Percentiles rank a stretch among this genome's conserved stretches.
phyloP scores from a whole-genome alignment of 53 echinoderm and acorn worm genomes.

The Luidia sarsii region DNA sequence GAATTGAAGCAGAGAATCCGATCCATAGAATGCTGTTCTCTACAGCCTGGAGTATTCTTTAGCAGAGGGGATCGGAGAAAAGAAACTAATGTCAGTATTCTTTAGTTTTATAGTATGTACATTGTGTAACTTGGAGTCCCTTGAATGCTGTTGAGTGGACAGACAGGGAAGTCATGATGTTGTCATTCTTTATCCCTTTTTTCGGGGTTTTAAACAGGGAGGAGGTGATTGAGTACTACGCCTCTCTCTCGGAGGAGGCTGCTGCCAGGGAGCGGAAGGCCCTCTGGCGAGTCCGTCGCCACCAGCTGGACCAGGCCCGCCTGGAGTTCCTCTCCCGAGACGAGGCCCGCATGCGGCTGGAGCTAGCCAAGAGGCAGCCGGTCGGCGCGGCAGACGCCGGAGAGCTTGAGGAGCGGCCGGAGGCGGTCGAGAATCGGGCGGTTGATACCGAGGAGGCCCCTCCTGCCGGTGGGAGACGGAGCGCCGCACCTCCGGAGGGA shows the following conservation, averaged over 20 bases:
- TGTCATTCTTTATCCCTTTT: not conserved
- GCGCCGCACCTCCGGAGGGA: not conserved
- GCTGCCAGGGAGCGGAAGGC: conserved; percentile 75
- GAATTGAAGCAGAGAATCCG: too few relatives aligned
- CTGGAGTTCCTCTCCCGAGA: conserved; percentile 60
- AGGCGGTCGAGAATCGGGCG: not conserved
- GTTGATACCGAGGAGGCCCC: not conserved
- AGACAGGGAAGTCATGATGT: not conserved
- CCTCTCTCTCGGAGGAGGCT: conserved; percentile 73
- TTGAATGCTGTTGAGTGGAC: not conserved
- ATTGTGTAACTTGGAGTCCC: not conserved
- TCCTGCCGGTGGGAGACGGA: not conserved
- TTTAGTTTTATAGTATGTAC: too few relatives aligned
- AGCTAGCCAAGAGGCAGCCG: not conserved
- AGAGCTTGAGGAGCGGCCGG: not conserved
- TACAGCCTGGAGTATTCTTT: too few relatives aligned
- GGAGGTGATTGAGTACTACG: conserved; percentile 84
- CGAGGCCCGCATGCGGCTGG: conserved; percentile 38
- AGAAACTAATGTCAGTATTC: too few relatives aligned
- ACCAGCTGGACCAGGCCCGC: conserved; percentile 68
- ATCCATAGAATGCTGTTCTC: too few relatives aligned
- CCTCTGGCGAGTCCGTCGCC: conserved; percentile 77
- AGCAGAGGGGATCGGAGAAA: too few relatives aligned
- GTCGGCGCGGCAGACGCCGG: not conserved
- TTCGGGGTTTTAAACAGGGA: conserved; percentile 67